These are phyloP conservation scores for Papilio demoleus DNA, from an alignment of 2,888 invertebrate species.

Conservation along the genomic window DNA sequence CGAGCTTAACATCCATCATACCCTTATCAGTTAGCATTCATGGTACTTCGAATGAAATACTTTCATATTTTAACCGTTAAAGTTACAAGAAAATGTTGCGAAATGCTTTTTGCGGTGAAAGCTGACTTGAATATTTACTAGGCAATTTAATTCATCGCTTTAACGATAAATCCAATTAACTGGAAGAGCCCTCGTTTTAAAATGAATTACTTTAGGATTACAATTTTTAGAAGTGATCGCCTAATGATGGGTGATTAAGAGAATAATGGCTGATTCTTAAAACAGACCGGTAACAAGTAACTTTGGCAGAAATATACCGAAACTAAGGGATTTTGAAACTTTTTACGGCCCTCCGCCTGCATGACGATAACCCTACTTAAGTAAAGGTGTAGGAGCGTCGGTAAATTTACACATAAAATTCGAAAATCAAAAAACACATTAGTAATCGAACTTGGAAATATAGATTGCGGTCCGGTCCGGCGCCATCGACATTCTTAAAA, in stretches of 20 bases:
- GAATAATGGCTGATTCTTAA: background rate
- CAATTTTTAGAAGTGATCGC: background rate
- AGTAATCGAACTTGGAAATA: no score
- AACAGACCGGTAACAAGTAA: no score
- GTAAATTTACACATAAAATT: no score
- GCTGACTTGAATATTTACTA: slow-evolving; percentile 23
- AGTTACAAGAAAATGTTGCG: slow-evolving; percentile 5
- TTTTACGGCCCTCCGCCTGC: no score
- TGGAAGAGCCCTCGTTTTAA: slow-evolving; percentile 11
- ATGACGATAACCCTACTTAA: no score
- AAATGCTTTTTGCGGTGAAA: slow-evolving; percentile 1
- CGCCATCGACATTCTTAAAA: no score
- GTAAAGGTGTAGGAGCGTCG: no score
- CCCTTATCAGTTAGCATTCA: slow-evolving; percentile 19
- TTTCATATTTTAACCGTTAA: slow-evolving; percentile 20
- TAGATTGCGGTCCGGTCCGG: no score
- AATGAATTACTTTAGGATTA: slow-evolving; percentile 13
- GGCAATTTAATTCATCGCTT: slow-evolving; percentile 13
- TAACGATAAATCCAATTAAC: slow-evolving; percentile 19
- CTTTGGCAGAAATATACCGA: no score
- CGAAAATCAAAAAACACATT: no score
- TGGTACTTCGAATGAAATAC: slow-evolving; percentile 4
- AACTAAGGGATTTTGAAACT: no score
- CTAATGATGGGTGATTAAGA: background rate
- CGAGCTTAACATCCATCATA: slow-evolving; percentile 19